Conservation (phyloP, 2,113 vertebrate species). For the Alethe castanea region DNA sequence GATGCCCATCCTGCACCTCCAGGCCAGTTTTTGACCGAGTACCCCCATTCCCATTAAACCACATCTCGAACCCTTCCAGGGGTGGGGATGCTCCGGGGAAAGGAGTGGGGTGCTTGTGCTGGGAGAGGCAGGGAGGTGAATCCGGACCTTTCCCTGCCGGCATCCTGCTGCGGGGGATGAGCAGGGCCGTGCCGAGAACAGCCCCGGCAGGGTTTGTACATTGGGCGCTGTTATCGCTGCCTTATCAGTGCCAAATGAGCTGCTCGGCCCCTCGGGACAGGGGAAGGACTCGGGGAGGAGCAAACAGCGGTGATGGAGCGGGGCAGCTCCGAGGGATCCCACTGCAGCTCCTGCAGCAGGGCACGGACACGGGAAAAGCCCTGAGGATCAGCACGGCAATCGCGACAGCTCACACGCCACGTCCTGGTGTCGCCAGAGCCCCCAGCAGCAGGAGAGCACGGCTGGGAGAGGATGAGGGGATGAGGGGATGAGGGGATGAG, state of each 20-base stretch:
- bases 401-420: too few relatives aligned
- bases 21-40: not conserved
- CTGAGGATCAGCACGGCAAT: too few relatives aligned
- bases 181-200: not conserved
- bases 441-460: too few relatives aligned
- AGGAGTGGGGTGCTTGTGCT: not conserved
- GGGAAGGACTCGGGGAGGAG: too few relatives aligned
- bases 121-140: not conserved
- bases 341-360: too few relatives aligned
- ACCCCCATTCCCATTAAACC: not conserved
- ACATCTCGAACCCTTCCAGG: fast-evolving
- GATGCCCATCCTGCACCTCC: not conserved
- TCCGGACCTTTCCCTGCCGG: not conserved
- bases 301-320: too few relatives aligned
- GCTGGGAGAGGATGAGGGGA: too few relatives aligned
- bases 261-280: not conserved
- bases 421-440: too few relatives aligned
- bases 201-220: not conserved
- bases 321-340: too few relatives aligned
- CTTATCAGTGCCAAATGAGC: not conserved
- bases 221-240: not conserved
- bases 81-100: not conserved
- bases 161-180: not conserved
- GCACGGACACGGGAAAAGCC: not conserved
- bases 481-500: too few relatives aligned